These are phyloP conservation scores for Erinaceus europaeus DNA, from an alignment of 2,113 vertebrate species.

Conservation along the genomic window DNA sequence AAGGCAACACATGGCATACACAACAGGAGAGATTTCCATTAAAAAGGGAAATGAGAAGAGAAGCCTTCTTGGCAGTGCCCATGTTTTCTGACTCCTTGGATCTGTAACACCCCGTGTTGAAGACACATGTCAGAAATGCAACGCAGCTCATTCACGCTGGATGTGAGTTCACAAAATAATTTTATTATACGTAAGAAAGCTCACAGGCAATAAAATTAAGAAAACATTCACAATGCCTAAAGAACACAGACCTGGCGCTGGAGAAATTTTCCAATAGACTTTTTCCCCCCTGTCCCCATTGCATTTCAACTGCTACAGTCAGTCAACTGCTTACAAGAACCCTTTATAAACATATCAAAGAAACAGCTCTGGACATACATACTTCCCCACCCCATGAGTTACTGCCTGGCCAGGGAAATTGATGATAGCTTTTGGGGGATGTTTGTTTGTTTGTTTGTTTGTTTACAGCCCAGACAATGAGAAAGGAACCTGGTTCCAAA, in stretches of 20 bases:
- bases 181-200: constrained; percentile 88
- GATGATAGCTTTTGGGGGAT: constrained; percentile 57
- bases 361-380: constrained; percentile 51
- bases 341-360: constrained; percentile 67
- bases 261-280: constrained; percentile 69
- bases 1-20: rapidly evolving
- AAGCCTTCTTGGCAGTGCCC: not conserved
- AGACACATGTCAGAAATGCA: constrained; percentile 56
- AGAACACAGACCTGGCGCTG: constrained; percentile 81
- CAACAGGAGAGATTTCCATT: not conserved
- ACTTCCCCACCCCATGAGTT: constrained; percentile 49
- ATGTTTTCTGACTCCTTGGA: not conserved
- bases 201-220: constrained; percentile 84
- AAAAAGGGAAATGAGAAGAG: not conserved
- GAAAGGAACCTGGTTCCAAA: constrained; percentile 38
- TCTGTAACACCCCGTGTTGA: not conserved
- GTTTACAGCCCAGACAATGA: constrained; percentile 49
- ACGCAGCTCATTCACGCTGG: constrained; percentile 71
- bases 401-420: constrained; percentile 25
- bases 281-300: not conserved
- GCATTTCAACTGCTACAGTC: not conserved
- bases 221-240: constrained; percentile 84
- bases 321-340: not conserved
- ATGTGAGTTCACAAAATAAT: constrained; percentile 86
- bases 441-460: too few species aligned